Evolutionary conservation across 2,113 vertebrate genomes (phyloP), one percentile per base, ranked within the genome.

Genomic region (Scomber scombrus): DNA sequence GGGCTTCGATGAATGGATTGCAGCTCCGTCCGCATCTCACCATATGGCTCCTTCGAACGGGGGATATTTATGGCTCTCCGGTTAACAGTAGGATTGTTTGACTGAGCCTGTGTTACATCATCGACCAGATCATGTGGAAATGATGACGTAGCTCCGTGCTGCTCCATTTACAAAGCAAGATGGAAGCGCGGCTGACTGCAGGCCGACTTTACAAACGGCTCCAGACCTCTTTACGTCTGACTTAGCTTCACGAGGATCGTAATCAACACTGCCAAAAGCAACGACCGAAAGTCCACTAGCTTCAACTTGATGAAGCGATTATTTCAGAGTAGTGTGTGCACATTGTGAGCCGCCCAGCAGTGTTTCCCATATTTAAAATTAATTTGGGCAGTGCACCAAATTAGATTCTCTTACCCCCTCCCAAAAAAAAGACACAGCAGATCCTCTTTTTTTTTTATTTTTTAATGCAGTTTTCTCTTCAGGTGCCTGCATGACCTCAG

Each of bases 31-130:
- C 23, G 23, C 75, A 49, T 56, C 54, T 69, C 23, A 23, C 55
- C 82, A 73, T 71, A 64, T 71, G 75, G 56, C 54, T 66, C 18
- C 43, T 34, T 66, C 68, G 52, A 70, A 66, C 2, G 52, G 75
- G 52, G 75, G n/a, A 55, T 26, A 62, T 73, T 69, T 47, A 45
- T 29, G 31, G 23, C 71, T 68, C 23, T 80, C 55, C 63, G 21
- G 81, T 84, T 80, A 72, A 91, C 79, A 81, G 81, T 56, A 55
- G 81, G 70, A 74, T 82, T 82, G 78, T 75, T 88, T 86, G n/a
- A 46, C 73, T 70, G 60, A 58, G 86, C 65, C 34, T 10, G 66
- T 69, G 75, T 92, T 91, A 88, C 86, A 88, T 92, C 87, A 91
- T 90, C 80, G 75, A 66, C 70, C 13, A 64, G 64, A 51, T 73